Evolutionary conservation across 2,113 vertebrate genomes (phyloP).

Genomic region (Mastomys natalensis): DNA sequence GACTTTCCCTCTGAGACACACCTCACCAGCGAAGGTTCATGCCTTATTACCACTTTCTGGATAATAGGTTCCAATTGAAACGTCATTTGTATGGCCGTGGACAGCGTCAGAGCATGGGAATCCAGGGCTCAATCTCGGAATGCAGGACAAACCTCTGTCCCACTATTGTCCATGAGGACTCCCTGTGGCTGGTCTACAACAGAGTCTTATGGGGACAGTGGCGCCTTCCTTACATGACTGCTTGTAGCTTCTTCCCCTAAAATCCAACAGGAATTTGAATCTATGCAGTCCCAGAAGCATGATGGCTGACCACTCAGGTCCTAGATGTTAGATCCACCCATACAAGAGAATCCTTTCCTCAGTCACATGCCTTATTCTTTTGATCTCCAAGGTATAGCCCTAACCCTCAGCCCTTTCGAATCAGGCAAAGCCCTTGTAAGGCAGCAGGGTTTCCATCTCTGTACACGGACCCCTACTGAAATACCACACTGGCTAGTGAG

Average conservation of each 20-base stretch:
- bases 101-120: too few relatives aligned
- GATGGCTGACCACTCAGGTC: not conserved
- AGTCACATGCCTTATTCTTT: not conserved
- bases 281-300: not conserved
- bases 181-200: not conserved
- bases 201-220: not conserved
- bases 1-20: not conserved
- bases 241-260: not conserved
- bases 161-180: too few relatives aligned
- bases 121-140: not conserved
- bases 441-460: not conserved
- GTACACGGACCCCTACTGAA: not conserved
- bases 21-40: not conserved
- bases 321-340: not conserved
- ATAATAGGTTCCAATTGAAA: not conserved
- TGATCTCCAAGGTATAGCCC: not conserved
- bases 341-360: not conserved
- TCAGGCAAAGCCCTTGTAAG: not conserved
- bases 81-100: not conserved
- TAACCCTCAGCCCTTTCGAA: not conserved
- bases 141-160: not conserved
- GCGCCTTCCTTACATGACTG: not conserved
- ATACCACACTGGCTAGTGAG: not conserved
- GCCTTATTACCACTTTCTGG: not conserved
- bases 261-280: not conserved